These are phyloP conservation scores for Phaenicophaeus curvirostris DNA, from an alignment of 2,797 vertebrate species.

Conservation along the genomic window DNA sequence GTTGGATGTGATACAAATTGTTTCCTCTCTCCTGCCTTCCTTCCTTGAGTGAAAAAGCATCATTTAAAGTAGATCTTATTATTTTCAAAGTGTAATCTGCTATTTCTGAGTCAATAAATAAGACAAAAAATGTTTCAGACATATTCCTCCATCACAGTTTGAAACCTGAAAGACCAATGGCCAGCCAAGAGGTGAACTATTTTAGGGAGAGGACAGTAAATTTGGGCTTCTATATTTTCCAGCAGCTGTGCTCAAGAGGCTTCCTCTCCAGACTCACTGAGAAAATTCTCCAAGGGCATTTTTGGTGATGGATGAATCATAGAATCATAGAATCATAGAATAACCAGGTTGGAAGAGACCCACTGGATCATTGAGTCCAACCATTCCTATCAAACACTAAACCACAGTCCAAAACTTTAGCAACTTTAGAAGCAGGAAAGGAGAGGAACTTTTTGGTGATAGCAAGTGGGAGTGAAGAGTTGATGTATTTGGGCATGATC, in stretches of 20 bases:
- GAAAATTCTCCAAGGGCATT: neutral
- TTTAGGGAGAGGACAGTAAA: neutral
- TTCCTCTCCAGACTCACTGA: neutral
- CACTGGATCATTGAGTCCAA: too few relatives aligned
- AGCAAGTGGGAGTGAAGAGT: neutral
- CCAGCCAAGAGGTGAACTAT: neutral
- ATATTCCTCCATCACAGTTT: neutral
- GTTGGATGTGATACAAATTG: neutral
- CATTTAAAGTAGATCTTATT: neutral
- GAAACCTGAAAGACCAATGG: neutral
- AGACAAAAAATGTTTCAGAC: neutral
- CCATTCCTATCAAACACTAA: too few relatives aligned
- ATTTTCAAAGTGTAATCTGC: neutral
- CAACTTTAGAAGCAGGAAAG: fast-evolving
- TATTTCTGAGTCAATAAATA: neutral
- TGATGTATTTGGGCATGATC: neutral
- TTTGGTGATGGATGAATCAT: neutral
- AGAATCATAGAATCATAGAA: too few relatives aligned
- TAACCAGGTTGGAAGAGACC: too few relatives aligned
- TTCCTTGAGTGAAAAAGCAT: neutral
- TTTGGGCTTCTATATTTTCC: neutral
- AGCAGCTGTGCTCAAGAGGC: neutral
- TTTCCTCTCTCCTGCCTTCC: too few relatives aligned
- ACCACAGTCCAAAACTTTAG: neutral
- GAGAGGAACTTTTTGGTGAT: fast-evolving